A percentile compares a stretch with the other conserved stretches of the same genome.
Conservation (phyloP, 2,797 vertebrate species). For the Pseudochromis fuscus region DNA sequence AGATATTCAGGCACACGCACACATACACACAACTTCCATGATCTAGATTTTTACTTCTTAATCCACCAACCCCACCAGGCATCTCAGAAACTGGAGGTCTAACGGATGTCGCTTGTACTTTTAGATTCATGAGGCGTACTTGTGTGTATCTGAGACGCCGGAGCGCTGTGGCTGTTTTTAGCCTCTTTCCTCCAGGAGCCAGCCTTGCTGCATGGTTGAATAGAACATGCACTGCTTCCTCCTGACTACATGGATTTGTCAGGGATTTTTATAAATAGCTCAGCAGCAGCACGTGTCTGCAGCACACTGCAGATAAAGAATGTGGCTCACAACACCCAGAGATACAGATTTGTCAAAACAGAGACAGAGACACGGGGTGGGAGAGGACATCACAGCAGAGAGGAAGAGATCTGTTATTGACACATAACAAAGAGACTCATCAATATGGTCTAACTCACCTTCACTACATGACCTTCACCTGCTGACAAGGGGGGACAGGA, state of each 20-base stretch:
- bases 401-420: conserved; percentile 5
- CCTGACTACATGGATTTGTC: conserved; percentile 85
- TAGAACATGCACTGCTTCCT: conserved; percentile 80
- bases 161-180: conserved; percentile 73
- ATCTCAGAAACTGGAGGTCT: conserved; percentile 19
- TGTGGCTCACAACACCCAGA: conserved; percentile 46
- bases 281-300: conserved; percentile 74
- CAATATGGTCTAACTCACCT: conserved; percentile 30
- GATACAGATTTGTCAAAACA: conserved; percentile 49
- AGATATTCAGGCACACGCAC: conserved; percentile 35
- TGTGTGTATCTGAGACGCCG: conserved; percentile 48
- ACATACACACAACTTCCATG: conserved; percentile 17
- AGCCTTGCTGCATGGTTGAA: conserved; percentile 78
- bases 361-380: conserved; percentile 5
- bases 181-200: conserved; percentile 69
- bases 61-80: conserved; percentile 46
- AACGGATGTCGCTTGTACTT: conserved; percentile 48
- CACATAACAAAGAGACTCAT: neutral
- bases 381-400: neutral
- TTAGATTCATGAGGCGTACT: conserved; percentile 48
- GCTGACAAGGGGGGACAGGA: conserved; percentile 4
- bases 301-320: conserved; percentile 55
- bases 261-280: conserved; percentile 85
- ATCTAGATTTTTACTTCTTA: conserved; percentile 55
- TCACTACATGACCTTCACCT: conserved; percentile 10